Evolutionary conservation across 2,113 vertebrate genomes (phyloP).

Genomic region (Podiceps cristatus): DNA sequence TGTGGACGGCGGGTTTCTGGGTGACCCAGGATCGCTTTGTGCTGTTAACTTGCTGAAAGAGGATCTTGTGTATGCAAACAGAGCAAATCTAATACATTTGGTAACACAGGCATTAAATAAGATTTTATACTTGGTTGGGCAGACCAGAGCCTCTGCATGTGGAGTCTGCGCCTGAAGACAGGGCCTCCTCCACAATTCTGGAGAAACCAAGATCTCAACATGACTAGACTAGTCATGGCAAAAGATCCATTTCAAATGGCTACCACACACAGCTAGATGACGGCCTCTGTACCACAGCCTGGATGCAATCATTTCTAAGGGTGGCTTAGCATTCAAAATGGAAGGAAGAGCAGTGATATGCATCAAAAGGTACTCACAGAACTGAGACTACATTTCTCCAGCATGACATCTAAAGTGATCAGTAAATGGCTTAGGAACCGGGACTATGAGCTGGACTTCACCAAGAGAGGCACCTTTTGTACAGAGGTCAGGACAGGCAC

Average conservation of each 20-base stretch:
- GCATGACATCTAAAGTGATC: not conserved
- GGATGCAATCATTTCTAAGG: not conserved
- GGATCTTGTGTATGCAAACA: not conserved
- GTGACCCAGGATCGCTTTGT: not conserved
- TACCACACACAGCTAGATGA: not conserved
- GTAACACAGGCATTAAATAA: not conserved
- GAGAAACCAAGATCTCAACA: not conserved
- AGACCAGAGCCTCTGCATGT: not conserved
- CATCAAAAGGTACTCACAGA: not conserved
- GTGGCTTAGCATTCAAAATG: not conserved
- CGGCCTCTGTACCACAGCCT: not conserved
- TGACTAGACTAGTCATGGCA: not conserved
- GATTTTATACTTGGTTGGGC: not conserved
- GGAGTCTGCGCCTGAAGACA: not conserved
- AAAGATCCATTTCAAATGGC: not conserved
- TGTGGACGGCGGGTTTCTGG: not conserved
- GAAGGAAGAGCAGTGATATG: accelerated
- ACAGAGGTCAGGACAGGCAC: not conserved
- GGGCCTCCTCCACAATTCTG: not conserved
- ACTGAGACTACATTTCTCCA: not conserved
- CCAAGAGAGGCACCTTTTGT: not conserved
- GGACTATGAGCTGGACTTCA: not conserved
- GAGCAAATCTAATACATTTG: not conserved
- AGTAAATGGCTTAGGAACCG: not conserved
- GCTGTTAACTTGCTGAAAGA: not conserved